Conservation (phyloP, 2,888 invertebrate species). For the Frankliniella fusca region DNA sequence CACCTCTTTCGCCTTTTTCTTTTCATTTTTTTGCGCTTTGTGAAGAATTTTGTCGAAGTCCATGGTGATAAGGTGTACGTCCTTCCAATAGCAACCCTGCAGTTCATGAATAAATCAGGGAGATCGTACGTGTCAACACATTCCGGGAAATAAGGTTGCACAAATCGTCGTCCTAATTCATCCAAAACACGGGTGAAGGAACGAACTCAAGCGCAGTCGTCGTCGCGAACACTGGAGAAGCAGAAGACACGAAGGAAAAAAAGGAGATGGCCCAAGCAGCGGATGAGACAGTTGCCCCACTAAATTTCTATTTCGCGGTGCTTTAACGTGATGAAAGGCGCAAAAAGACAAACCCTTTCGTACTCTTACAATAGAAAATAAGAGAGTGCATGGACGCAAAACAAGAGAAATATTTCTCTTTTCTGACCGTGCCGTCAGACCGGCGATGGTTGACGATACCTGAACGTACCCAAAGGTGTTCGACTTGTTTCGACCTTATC, state of each 20-base stretch:
- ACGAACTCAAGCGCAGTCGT: not conserved
- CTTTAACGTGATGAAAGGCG: no score
- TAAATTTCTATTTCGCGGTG: no score
- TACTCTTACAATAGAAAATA: no score
- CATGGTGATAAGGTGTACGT: not conserved
- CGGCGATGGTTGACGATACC: not conserved
- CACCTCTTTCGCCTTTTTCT: slow-evolving; percentile 6
- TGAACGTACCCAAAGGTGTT: not conserved
- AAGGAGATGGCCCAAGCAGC: no score
- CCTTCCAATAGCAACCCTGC: not conserved
- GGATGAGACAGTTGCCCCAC: no score
- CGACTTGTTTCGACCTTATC: not conserved
- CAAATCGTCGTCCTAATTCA: not conserved
- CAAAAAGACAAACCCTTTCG: no score
- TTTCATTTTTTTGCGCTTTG: slow-evolving; percentile 21
- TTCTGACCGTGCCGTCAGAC: no score
- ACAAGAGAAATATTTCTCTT: no score
- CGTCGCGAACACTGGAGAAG: not conserved
- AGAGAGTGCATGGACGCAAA: no score
- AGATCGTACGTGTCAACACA: not conserved
- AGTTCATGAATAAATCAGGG: slow-evolving; percentile 1
- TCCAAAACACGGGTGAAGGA: slow-evolving; percentile 1
- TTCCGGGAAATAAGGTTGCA: slow-evolving; percentile 1
- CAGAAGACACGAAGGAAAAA: not conserved
- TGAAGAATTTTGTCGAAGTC: slow-evolving; percentile 3